A percentile compares a stretch with the other conserved stretches of the same genome.
These are phyloP conservation scores for Eurystomus glaucurus DNA, from an alignment of 2,797 vertebrate genomes.

Conservation along the genomic window DNA sequence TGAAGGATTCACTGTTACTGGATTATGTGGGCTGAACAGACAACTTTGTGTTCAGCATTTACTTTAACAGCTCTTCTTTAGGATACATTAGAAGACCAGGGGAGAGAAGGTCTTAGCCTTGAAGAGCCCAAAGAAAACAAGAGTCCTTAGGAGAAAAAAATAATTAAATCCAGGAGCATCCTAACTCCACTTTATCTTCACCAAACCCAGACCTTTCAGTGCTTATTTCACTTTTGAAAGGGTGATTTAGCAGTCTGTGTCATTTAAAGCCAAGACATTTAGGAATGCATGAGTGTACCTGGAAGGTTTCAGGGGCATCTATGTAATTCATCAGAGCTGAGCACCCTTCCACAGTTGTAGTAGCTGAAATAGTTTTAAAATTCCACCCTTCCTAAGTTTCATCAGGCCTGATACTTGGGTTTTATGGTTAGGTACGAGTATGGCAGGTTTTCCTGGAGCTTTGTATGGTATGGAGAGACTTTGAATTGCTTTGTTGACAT, in stretches of 20 bases:
- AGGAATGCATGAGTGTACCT: neutral
- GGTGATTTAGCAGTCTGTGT: neutral
- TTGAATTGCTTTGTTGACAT: neutral
- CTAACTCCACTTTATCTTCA: neutral
- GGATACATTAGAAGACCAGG: neutral
- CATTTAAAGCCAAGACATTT: neutral
- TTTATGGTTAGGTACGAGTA: neutral
- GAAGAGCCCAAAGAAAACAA: neutral
- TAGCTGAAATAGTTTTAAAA: constrained; percentile 16
- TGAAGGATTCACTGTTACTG: neutral
- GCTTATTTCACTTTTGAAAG: neutral
- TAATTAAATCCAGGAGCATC: neutral
- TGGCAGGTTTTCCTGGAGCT: neutral
- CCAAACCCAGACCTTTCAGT: neutral
- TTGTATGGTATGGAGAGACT: neutral
- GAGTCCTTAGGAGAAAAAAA: neutral
- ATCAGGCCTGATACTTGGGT: neutral
- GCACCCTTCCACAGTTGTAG: neutral
- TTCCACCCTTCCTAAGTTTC: neutral
- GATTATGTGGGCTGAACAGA: neutral
- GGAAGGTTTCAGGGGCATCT: neutral
- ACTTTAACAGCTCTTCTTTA: neutral
- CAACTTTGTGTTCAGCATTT: neutral
- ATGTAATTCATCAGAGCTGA: neutral
- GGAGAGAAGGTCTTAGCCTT: neutral